Evolutionary conservation across 2,113 vertebrate genomes (phyloP).

Genomic region (Chionodraco myersi): DNA sequence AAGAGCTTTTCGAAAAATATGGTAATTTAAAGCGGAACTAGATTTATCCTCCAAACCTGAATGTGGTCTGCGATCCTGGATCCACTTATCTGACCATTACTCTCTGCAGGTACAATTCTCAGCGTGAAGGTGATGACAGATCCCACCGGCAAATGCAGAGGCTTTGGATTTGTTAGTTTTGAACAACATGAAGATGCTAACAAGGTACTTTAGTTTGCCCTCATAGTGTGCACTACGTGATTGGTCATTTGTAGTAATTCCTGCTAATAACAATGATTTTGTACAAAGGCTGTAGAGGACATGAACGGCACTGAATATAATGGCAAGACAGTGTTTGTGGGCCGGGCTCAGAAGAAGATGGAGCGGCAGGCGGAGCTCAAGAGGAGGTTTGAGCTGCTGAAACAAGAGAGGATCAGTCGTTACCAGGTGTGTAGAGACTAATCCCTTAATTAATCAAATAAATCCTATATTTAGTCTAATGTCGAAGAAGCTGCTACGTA

Average conservation of each 20-base stretch:
- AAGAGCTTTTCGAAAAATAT: constrained; percentile 95
- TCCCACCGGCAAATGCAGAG: constrained; percentile 95
- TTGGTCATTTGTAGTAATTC: neutral
- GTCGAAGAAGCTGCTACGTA: neutral
- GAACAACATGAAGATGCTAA: constrained; percentile 98
- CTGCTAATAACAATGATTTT: constrained; percentile 9
- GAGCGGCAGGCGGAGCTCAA: constrained; percentile 97
- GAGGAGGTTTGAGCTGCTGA: constrained; percentile 95
- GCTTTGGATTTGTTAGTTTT: constrained; percentile 98
- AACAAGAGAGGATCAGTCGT: constrained; percentile 97
- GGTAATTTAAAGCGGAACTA: constrained; percentile 81
- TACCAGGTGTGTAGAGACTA: constrained; percentile 89
- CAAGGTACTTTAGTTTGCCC: constrained; percentile 85
- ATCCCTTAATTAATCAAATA: neutral
- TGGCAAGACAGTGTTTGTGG: constrained; percentile 95
- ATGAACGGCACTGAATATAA: constrained; percentile 98
- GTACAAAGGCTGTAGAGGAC: constrained; percentile 93
- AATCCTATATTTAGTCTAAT: fast-evolving
- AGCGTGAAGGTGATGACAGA: constrained; percentile 99
- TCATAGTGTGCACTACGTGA: neutral
- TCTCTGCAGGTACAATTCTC: constrained; percentile 92
- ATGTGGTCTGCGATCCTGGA: neutral
- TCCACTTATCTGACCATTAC: constrained; percentile 4
- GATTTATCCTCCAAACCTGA: neutral
- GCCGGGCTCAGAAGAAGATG: constrained; percentile 98